These are phyloP conservation scores for Opisthocomus hoazin DNA, from an alignment of 2,113 vertebrate species.

Conservation along the genomic window DNA sequence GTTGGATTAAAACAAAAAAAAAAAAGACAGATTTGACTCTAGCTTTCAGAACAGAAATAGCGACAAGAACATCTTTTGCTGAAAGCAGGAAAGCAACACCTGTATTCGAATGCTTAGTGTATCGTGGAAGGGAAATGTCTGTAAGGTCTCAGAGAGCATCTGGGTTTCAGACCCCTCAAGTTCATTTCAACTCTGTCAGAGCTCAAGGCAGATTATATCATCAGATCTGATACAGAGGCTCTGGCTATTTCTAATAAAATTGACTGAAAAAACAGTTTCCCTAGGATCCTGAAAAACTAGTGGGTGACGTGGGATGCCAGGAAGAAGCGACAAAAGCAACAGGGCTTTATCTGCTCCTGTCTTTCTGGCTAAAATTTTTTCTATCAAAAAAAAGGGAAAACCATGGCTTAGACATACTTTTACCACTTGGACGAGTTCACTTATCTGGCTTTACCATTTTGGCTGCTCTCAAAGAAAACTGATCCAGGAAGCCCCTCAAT, in stretches of 20 bases:
- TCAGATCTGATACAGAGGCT: not conserved
- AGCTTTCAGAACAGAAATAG: not conserved
- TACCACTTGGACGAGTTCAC: not conserved
- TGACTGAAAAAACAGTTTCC: not conserved
- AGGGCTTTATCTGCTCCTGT: not conserved
- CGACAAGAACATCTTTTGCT: not conserved
- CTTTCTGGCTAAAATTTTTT: not conserved
- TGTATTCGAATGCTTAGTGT: not conserved
- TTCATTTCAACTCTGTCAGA: not conserved
- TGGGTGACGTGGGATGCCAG: not conserved
- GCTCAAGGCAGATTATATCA: not conserved
- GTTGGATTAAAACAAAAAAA: not conserved
- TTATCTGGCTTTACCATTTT: not conserved
- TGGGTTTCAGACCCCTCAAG: not conserved
- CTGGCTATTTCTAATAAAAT: not conserved
- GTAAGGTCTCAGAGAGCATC: not conserved
- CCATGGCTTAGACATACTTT: not conserved
- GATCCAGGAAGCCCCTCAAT: conserved; percentile 18
- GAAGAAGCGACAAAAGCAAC: not conserved
- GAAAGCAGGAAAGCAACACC: not conserved
- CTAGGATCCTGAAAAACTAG: not conserved
- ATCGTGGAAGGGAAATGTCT: not conserved
- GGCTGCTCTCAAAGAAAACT: not conserved
- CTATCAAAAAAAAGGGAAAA: not conserved
- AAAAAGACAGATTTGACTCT: not conserved